Base-by-base conservation (phyloP, 2,113 vertebrate species). In the Neomonachus schauinslandi region DNA sequence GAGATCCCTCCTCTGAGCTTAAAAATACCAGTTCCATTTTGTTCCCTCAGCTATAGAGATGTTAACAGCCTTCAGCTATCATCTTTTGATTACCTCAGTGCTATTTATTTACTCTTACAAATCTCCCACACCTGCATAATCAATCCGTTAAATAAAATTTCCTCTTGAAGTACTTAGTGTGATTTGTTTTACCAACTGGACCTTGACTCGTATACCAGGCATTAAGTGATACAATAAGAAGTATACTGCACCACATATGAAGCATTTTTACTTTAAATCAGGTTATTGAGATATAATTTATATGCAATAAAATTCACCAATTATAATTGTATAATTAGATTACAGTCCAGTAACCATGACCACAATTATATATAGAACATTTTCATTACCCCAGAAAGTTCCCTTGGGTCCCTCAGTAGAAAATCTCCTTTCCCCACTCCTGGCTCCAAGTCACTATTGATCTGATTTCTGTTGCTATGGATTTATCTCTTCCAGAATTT, bases 391-490 rank as follows among this genome's bases (percentile, higher is more conserved):
- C 28, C 21, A 9, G 16, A 67, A 92, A 92, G 33, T 71, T 95
- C 53, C 51, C 28, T 87, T 74, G 65, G 24, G 57, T 57, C 51
- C 24, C 39, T 94, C 49, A 81, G 57, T 74, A 81, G 49, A 88
- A 9, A 81, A 74, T 74, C 65, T 87, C 26, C 26, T 88, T 95
- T 82, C 21, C 11, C 39, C 16, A 61, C 4, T 16, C 33, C 61
- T 71, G 51, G 83, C 21, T 77, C 28, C 42, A 63, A 63, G 57
- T 69, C 88, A 84, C 51, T 72, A 82, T 33, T 42, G 59, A 76
- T 65, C 67, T 84, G 36, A 95, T 88, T 83, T 82, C 63, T 91
- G 36, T 86, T 91, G 74, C 28, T 91, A 80, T 81, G 72, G 21
- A 13, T 72, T 91, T 91, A 39, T 46, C 11, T 61, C 36, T 85